Evolutionary conservation across 2,113 vertebrate genomes (phyloP).

Genomic region (Craseonycteris thonglongyai): DNA sequence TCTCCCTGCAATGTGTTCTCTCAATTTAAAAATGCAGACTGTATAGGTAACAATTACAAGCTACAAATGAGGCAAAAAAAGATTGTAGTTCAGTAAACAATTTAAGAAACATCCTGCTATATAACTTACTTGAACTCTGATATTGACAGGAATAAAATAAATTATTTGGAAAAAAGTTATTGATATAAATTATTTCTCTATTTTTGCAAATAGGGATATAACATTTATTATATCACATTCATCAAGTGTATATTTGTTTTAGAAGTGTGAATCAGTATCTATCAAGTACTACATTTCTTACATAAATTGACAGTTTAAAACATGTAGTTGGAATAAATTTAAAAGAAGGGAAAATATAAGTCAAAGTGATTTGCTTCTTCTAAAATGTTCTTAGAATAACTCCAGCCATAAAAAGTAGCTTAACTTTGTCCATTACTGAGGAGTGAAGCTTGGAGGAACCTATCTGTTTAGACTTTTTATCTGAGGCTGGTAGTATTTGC

Average conservation of each 20-base stretch:
- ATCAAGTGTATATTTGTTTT: background rate
- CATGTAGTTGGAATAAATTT: background rate
- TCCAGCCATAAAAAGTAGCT: background rate
- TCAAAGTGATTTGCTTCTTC: background rate
- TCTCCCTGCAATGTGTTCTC: background rate
- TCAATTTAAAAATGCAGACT: background rate
- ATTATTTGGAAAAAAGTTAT: background rate
- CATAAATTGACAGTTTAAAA: constrained; percentile 24
- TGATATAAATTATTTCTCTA: constrained; percentile 1
- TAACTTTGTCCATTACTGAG: background rate
- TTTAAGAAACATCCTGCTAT: background rate
- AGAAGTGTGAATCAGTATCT: background rate
- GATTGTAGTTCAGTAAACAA: background rate
- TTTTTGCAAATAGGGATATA: constrained; percentile 10
- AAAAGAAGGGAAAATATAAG: background rate
- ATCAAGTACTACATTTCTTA: background rate
- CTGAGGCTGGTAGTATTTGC: background rate
- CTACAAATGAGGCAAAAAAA: background rate
- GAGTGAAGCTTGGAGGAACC: background rate
- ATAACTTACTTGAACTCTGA: background rate
- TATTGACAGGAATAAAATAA: constrained; percentile 9
- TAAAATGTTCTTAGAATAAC: background rate
- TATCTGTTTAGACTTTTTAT: background rate
- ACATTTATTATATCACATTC: background rate
- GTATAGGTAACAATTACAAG: background rate